Evolutionary conservation across 2,797 vertebrate genomes (phyloP).

Genomic region (Pitangus sulphuratus): DNA sequence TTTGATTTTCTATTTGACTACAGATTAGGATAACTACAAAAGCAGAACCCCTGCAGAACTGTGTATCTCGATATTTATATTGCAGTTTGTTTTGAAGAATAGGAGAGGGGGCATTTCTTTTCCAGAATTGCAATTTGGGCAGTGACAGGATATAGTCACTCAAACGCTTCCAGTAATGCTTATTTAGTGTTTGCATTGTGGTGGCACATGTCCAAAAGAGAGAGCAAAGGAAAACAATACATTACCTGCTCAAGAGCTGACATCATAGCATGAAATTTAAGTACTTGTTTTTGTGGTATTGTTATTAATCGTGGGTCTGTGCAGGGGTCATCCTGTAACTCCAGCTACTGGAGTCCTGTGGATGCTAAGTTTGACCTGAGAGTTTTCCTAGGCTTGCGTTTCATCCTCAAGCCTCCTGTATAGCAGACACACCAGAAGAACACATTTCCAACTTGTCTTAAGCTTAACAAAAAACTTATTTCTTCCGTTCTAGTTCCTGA

Average conservation of each 20-base stretch:
- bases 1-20: background rate
- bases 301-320: constrained; percentile 34
- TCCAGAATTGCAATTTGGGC: background rate
- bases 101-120: background rate
- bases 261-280: constrained; percentile 16
- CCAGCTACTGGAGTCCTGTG: constrained; percentile 32
- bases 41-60: background rate
- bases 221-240: constrained; percentile 38
- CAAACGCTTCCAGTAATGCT: background rate
- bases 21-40: background rate
- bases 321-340: constrained; percentile 32
- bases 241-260: constrained; percentile 12
- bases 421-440: background rate
- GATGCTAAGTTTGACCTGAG: background rate
- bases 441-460: background rate
- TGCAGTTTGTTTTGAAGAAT: background rate
- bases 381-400: background rate
- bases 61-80: background rate
- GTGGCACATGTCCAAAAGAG: background rate
- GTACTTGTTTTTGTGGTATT: constrained; percentile 36
- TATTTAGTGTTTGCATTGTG: constrained; percentile 8
- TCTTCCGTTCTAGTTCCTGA: background rate
- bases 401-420: background rate
- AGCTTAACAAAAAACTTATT: background rate
- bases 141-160: background rate